Evolutionary conservation across 35 echinoderm and acorn worm species (phyloP).

Genomic region (Patiria miniata): DNA sequence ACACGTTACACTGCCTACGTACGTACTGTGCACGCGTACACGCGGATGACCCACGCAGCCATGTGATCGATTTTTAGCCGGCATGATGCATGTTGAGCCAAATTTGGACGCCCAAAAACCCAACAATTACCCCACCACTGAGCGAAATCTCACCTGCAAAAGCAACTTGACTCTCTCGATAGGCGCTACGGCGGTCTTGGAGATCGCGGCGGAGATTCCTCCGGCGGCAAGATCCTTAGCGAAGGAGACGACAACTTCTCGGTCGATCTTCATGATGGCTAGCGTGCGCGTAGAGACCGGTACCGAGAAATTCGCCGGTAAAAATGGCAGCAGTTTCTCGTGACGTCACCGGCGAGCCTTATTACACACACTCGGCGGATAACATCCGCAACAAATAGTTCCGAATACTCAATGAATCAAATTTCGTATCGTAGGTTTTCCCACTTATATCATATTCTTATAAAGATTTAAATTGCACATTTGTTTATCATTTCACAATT

Average conservation of each 20-base stretch:
- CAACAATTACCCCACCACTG: neutral
- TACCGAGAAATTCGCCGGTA: conserved; percentile 14
- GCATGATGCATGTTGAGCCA: too few relatives aligned
- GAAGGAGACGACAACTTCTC: conserved; percentile 48
- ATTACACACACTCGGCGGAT: neutral
- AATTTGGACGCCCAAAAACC: neutral
- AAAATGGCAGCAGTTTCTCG: neutral
- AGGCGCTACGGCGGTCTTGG: conserved; percentile 88
- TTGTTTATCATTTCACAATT: too few relatives aligned
- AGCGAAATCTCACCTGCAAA: conserved; percentile 62
- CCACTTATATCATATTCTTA: too few relatives aligned
- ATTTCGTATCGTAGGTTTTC: too few relatives aligned
- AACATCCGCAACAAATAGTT: conserved; percentile 1
- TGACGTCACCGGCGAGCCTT: conserved; percentile 8
- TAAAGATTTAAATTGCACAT: too few relatives aligned
- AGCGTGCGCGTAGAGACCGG: neutral
- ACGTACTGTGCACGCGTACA: too few relatives aligned
- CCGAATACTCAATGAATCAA: neutral
- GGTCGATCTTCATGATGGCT: conserved; percentile 58
- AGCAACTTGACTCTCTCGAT: conserved; percentile 90
- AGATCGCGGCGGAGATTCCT: conserved; percentile 82
- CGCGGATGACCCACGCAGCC: too few relatives aligned
- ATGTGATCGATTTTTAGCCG: too few relatives aligned
- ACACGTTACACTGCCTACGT: too few relatives aligned
- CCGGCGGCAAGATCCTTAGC: conserved; percentile 72